These are phyloP conservation scores for Synanthedon vespiformis DNA, from an alignment of 2,888 invertebrate genomes.

Conservation along the genomic window DNA sequence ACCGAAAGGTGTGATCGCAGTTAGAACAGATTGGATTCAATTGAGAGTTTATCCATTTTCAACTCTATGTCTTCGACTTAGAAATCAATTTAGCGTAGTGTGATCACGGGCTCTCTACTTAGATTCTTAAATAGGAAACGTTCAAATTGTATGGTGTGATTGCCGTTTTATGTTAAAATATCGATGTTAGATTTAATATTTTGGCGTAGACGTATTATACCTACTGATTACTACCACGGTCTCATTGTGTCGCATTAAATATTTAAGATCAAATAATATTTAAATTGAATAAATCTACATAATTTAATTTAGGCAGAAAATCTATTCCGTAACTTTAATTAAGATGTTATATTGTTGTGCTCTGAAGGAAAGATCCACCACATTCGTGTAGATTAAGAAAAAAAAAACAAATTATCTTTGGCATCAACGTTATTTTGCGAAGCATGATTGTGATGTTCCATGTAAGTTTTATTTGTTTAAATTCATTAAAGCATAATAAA, in stretches of 20 bases:
- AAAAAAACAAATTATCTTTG: conserved; percentile 28
- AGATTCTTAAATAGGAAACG: no score
- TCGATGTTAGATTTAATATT: conserved; percentile 21
- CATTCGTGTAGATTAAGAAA: not conserved
- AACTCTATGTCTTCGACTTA: no score
- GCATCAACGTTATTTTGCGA: conserved; percentile 62
- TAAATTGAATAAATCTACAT: conserved; percentile 40
- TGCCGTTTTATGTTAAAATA: conserved; percentile 10
- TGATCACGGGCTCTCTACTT: no score
- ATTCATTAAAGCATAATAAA: conserved; percentile 63
- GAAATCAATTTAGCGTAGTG: no score
- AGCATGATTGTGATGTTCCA: conserved; percentile 71
- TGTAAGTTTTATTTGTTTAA: conserved; percentile 65
- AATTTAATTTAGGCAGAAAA: conserved; percentile 30
- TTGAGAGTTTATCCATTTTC: no score
- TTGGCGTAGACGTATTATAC: not conserved
- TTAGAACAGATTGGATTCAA: no score
- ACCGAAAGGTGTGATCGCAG: no score
- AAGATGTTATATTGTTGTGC: conserved; percentile 35
- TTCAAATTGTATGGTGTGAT: no score
- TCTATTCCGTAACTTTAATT: conserved; percentile 28
- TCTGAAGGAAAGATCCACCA: conserved; percentile 1
- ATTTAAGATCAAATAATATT: conserved; percentile 10
- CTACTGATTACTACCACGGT: not conserved
- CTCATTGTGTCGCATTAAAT: conserved; percentile 21